These are phyloP conservation scores for Trissoscelio sp. DNA, from an alignment of 2,888 invertebrate genomes.

Conservation along the genomic window DNA sequence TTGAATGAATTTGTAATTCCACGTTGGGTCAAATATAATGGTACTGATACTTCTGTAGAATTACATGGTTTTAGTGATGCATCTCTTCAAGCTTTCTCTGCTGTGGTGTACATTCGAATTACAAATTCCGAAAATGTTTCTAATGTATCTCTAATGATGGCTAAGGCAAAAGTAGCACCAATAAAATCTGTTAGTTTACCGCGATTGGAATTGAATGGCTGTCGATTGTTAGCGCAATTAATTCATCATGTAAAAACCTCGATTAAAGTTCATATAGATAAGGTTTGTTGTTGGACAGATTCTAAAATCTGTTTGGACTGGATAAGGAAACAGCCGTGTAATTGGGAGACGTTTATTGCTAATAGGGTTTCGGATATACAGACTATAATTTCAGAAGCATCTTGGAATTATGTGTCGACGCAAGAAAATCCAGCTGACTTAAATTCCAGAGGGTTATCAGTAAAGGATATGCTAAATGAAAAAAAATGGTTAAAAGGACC, in stretches of 20 bases:
- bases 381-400: neutral
- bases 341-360: neutral
- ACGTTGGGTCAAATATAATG: neutral
- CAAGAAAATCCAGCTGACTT: neutral
- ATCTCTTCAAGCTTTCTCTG: neutral
- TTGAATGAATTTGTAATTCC: neutral
- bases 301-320: neutral
- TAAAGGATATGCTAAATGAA: neutral
- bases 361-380: neutral
- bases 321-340: neutral
- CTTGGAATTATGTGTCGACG: neutral
- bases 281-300: constrained; percentile 6
- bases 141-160: neutral
- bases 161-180: neutral
- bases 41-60: neutral
- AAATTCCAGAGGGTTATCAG: neutral
- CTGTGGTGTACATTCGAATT: neutral
- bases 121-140: too few species aligned
- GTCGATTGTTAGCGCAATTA: neutral
- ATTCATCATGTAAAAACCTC: neutral
- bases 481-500: neutral
- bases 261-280: neutral
- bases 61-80: constrained; percentile 5
- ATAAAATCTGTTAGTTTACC: neutral
- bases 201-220: neutral